Evolutionary conservation across 2,113 vertebrate species (phyloP), one percentile per base, ranked within the genome.

Genomic region (Speoplatyrhinus poulsoni): DNA sequence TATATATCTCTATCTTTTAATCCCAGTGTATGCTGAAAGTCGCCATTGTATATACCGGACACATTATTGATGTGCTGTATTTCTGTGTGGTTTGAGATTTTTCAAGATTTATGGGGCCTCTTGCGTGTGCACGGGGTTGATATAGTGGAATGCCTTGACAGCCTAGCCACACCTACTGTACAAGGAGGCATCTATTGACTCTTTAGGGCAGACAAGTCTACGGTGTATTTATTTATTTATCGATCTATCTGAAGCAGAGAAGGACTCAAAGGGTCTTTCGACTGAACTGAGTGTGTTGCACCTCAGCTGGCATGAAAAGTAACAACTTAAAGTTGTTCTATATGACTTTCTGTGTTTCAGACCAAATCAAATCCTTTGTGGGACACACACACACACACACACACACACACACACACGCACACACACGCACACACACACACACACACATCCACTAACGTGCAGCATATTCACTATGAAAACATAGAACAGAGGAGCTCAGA

Each of bases 171-270:
- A 82, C 72, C 72, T 73, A 65, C 67, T 75, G 64, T 73, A 65
- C 67, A 77, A 68, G 67, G 48, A 75, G 48, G 72, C 60, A 33
- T 76, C 76, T 82, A 79, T 74, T 73, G 76, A 79, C 70, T 81
- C 79, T 68, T 72, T 65, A 48, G 52, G 47, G 60, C 49, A 52
- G 49, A 11, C 49, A 52, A 13, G 6, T 41, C 36, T 67, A 3
- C 2, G 2, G 26, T 26, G 66, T 67, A 81, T 85, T 53, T 81
- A 86, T 67, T 13, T 63, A 32, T 52, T 26, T 67, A 13, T n/a
- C n/a, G n/a, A n/a, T 48, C 48, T 64, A 66, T 72, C 64, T 55
- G 69, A 60, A 57, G 33, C 33, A 54, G 48, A 46, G 46, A 55
- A 77, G 47, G 56, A 19, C 46, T 64, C 19, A 19, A 56, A 56